Conservation (phyloP, 2,888 invertebrate species). For the Cartodere bifasciata region DNA sequence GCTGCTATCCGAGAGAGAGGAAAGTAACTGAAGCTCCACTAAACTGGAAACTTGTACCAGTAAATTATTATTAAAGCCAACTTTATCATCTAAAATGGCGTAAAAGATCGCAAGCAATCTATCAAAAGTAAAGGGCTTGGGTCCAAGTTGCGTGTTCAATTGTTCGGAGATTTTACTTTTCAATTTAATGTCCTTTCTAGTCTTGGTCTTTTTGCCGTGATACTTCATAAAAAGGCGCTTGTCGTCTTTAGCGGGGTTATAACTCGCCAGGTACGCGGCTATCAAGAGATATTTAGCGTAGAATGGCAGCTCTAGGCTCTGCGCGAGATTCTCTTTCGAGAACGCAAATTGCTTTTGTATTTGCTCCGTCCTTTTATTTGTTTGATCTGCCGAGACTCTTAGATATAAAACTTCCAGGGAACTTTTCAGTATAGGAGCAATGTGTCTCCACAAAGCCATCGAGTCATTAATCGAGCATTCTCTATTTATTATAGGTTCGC, state of each 20-base stretch:
- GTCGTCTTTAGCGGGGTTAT: slow-evolving; percentile 82
- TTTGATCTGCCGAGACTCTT: slow-evolving; percentile 34
- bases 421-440: slow-evolving; percentile 59
- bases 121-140: slow-evolving; percentile 44
- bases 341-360: slow-evolving; percentile 14
- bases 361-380: slow-evolving; percentile 9
- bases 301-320: slow-evolving; percentile 68
- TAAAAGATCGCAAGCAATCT: slow-evolving; percentile 27
- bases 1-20: slow-evolving; percentile 55
- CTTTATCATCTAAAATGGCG: slow-evolving; percentile 72
- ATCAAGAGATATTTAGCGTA: slow-evolving; percentile 84
- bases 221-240: slow-evolving; percentile 74
- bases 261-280: slow-evolving; percentile 84
- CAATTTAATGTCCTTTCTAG: slow-evolving; percentile 44
- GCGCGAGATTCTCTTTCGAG: slow-evolving; percentile 37
- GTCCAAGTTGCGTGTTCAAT: slow-evolving; percentile 61
- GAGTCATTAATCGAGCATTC: slow-evolving; percentile 51
- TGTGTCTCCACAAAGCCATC: slow-evolving; percentile 65
- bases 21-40: slow-evolving; percentile 68
- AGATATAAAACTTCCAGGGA: slow-evolving; percentile 69
- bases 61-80: slow-evolving; percentile 76
- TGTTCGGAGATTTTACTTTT: slow-evolving; percentile 46
- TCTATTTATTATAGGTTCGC: slow-evolving; percentile 61
- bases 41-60: slow-evolving; percentile 77
- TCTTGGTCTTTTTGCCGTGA: slow-evolving; percentile 59